Percentiles rank a stretch among this genome's conserved stretches.
phyloP scores from a whole-genome alignment of 1,140 invertebrate species.

The Drosophila sp. region DNA sequence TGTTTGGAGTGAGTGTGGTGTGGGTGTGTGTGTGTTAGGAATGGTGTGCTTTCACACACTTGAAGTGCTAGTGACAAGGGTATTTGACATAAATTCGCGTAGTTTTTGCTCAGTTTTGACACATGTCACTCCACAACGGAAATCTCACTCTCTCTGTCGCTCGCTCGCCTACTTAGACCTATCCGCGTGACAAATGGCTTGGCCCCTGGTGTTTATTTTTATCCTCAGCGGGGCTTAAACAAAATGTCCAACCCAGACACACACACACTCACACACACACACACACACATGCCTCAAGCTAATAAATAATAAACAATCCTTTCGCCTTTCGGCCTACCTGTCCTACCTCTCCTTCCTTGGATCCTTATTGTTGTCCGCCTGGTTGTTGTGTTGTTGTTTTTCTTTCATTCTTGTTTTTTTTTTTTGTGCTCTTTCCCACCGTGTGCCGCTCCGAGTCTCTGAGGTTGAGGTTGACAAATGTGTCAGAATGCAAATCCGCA shows the following conservation, averaged over 20 bases:
- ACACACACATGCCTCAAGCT: constrained; percentile 45
- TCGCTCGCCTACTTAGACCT: constrained; percentile 1
- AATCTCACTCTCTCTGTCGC: constrained; percentile 16
- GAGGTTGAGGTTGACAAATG: constrained; percentile 83
- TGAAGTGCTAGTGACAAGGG: constrained; percentile 74
- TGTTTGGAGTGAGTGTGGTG: constrained; percentile 14
- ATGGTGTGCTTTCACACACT: constrained; percentile 56
- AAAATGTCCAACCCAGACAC: constrained; percentile 47
- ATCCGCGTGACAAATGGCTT: constrained; percentile 67
- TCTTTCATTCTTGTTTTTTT: not conserved
- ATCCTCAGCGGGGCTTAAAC: constrained; percentile 68
- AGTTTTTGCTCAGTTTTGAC: constrained; percentile 78
- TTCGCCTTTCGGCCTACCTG: constrained; percentile 30
- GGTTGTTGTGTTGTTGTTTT: not conserved
- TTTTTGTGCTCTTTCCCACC: not conserved
- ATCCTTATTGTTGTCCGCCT: not conserved
- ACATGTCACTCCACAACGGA: constrained; percentile 69
- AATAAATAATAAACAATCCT: constrained; percentile 75
- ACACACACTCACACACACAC: constrained; percentile 5
- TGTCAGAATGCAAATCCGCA: constrained; percentile 83
- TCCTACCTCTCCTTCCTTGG: not conserved
- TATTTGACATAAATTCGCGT: constrained; percentile 81
- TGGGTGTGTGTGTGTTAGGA: constrained; percentile 22
- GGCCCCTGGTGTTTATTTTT: constrained; percentile 70
- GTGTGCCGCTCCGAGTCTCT: constrained; percentile 57